phyloP scores from a whole-genome alignment of 37 sponge, comb jelly and placozoan genomes.

The Oopsacas minuta region DNA sequence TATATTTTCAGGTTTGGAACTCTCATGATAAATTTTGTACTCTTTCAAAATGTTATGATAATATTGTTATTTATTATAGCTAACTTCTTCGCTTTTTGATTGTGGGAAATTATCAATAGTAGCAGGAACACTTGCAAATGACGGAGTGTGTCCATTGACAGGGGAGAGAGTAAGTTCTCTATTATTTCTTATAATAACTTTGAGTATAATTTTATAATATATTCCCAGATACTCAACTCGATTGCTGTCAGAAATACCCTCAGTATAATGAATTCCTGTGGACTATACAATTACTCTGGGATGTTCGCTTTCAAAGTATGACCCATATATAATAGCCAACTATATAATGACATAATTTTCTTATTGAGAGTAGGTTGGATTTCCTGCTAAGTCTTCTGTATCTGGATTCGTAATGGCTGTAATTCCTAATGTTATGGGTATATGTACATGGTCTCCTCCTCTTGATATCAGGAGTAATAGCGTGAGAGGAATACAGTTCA shows the following conservation, averaged over 20 bases:
- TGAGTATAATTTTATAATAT: too few species aligned
- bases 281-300: slow-evolving; percentile 76
- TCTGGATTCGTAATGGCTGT: slow-evolving; percentile 70
- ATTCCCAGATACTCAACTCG: not conserved
- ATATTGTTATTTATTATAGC: slow-evolving; percentile 26
- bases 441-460: slow-evolving; percentile 68
- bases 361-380: not conserved
- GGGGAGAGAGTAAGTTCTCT: slow-evolving; percentile 32
- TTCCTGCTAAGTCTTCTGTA: slow-evolving; percentile 78
- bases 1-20: not conserved
- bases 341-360: not conserved
- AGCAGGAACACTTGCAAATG: slow-evolving; percentile 80
- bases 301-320: slow-evolving; percentile 67
- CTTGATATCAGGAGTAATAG: slow-evolving; percentile 68
- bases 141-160: slow-evolving; percentile 67
- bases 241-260: slow-evolving; percentile 55
- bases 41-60: not conserved
- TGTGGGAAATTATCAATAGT: slow-evolving; percentile 64
- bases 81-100: slow-evolving; percentile 57
- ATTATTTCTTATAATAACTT: too few species aligned
- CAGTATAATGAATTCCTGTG: slow-evolving; percentile 76
- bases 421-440: slow-evolving; percentile 67
- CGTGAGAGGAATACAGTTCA: slow-evolving; percentile 57
- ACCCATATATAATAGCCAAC: not conserved
- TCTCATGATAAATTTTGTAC: not conserved